Conservation (phyloP, 2,113 vertebrate genomes). For the Capricornis sumatraensis region DNA sequence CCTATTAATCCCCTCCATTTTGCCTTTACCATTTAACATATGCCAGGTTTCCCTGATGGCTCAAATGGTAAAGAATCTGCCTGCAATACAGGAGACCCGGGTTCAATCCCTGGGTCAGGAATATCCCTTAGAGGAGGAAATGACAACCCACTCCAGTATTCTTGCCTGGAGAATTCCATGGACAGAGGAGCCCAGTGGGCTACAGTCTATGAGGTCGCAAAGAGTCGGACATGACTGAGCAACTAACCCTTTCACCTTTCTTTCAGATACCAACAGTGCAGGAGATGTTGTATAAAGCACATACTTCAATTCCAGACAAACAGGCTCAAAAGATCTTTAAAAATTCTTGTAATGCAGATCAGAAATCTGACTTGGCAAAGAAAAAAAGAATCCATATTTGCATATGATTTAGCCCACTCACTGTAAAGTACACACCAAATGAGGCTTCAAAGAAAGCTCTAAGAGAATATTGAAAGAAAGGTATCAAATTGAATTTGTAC, state of each 20-base stretch:
- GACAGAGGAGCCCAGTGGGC: background rate
- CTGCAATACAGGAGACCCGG: background rate
- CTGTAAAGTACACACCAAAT: background rate
- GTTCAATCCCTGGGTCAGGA: background rate
- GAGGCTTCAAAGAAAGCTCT: background rate
- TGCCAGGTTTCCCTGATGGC: background rate
- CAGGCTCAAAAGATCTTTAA: background rate
- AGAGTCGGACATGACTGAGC: background rate
- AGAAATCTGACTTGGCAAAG: background rate
- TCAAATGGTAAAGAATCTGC: background rate
- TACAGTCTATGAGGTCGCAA: background rate
- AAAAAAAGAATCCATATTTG: background rate
- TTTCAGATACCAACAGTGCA: background rate
- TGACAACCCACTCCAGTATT: background rate
- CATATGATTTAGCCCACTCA: background rate
- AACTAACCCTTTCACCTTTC: background rate
- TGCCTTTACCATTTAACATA: background rate
- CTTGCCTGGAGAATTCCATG: background rate
- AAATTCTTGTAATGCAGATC: background rate
- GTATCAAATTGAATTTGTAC: background rate
- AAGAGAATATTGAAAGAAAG: background rate
- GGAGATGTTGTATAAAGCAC: background rate
- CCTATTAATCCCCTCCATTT: background rate
- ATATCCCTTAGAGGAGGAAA: background rate
- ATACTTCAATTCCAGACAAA: background rate